Base-by-base conservation (phyloP, 2,888 invertebrate species). In the Ceraclea dissimilis region DNA sequence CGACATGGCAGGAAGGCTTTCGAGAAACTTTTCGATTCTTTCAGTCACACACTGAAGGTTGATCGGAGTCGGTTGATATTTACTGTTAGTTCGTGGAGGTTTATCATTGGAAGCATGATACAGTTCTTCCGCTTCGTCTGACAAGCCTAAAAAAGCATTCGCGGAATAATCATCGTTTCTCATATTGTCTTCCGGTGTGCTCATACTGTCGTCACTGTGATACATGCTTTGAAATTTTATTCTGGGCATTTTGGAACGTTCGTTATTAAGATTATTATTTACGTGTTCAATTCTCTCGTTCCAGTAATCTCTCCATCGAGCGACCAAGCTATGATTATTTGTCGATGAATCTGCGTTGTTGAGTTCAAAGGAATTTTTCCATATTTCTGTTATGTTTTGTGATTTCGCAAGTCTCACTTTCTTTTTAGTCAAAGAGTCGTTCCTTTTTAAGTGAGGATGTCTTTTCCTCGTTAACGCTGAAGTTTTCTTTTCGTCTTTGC, bases 261-360 rank as follows among this genome's bases (percentile, higher is more conserved):
- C 10, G 26, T 6, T 26, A 26, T 26, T 26, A 26, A 26, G 26
- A 26, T 26, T 26, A 26, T 26, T 10, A 10, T 26, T 26, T 26
- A 4, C 6, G n/a, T 49, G 34, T 2, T 56, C 34, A 43, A 75
- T 63, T 65, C 71, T 74, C 2, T 70, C 70, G 63, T 76, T 71
- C 76, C 76, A 76, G 65, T 70, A 76, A 60, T 69, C 70, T 61
- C 72, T 76, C 76, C 74, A 76, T 65, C 70, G 73, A 55, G 71
- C 50, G 2, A 62, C 60, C 10, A 59, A 39, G 33, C 57, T 58
- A 18, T 51, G 50, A 19, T 39, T 47, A 44, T 49, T 31, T 21
- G 39, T 46, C 19, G 21, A 26, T 18, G 18, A 21, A 34, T 43
- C 39, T 17, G 51, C 48, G 2, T 46, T 59, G 17, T 48, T 51